Base-by-base conservation (phyloP, 2,888 invertebrate genomes). In the Lasioglossum pauxillum region DNA sequence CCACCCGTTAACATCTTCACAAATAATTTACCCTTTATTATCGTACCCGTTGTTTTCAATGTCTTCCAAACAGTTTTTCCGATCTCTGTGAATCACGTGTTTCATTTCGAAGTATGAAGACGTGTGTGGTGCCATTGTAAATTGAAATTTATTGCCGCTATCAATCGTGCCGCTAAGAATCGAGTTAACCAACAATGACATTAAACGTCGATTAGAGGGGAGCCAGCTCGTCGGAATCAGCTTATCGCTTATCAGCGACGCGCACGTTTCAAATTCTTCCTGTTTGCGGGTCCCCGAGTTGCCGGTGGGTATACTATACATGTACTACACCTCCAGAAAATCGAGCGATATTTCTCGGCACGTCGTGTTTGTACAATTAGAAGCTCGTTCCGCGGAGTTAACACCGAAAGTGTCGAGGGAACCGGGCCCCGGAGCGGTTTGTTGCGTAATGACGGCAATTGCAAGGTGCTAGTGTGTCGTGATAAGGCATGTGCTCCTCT, bases 391-490 rank as follows among this genome's bases (percentile, higher is more conserved):
- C 31, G 46, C 38, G n/a, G 19, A 23, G 27, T 57, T 44, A n/a
- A 57, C 41, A 10, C 27, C 72, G 78, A 72, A 57, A 78, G 35
- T 53, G 71, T 57, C 69, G 71, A 41, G 7, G 74, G 38, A 69
- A 67, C 23, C 27, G 31, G 46, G 8, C 35, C 23, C 27, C 72
- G 64, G 44, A 46, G n/a, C 38, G 57, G 57, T 67, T 64, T 19
- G 64, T 84, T 75, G 76, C 76, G 80, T 73, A 85, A 85, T 31
- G 53, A 69, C 64, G 27, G 60, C 60, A 80, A 84, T 85, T 80
- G 75, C 60, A 44, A 46, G 14, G 60, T 72, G 67, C 78, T 78
- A 69, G 81, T 81, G 81, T 72, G 44, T 41, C 76, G 60, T 38
- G 80, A 84, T 84, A 84, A 84, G 80, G 41, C 85, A 10, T 16